phyloP scores from a whole-genome alignment of 2,888 invertebrate species.

The Andrena marginata region DNA sequence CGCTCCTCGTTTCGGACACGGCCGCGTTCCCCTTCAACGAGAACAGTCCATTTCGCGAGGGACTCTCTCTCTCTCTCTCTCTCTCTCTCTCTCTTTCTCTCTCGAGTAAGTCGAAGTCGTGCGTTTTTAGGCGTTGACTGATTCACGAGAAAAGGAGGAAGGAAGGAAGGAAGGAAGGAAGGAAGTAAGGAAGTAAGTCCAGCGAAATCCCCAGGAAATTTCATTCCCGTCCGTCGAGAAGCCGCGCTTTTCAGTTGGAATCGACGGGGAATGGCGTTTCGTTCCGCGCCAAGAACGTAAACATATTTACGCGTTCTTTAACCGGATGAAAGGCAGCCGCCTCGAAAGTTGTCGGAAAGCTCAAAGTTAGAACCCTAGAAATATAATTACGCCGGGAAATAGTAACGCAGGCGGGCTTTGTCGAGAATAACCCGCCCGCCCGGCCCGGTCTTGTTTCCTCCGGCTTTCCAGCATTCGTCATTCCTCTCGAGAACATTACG shows the following conservation, averaged over 20 bases:
- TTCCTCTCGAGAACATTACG: not conserved
- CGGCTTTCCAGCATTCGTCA: not conserved
- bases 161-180: too few relatives aligned
- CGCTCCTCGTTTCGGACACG: not conserved
- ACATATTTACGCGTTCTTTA: constrained; percentile 14
- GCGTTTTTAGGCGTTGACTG: not conserved
- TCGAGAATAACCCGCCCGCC: not conserved
- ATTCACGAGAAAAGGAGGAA: not conserved
- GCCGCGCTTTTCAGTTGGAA: too few relatives aligned
- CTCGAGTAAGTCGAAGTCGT: not conserved
- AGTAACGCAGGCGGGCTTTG: constrained; percentile 10
- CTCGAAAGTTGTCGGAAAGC: not conserved
- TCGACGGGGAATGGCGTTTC: not conserved
- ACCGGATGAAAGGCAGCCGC: not conserved
- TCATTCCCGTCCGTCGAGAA: not conserved
- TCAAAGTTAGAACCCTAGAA: not conserved
- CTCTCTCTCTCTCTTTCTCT: not conserved
- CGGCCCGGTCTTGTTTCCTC: not conserved
- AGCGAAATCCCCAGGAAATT: constrained; percentile 4
- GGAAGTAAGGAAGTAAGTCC: not conserved
- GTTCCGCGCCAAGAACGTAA: not conserved
- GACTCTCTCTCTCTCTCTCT: not conserved
- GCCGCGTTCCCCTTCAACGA: too few relatives aligned
- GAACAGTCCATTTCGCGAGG: constrained; percentile 13
- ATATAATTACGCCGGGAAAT: constrained; percentile 11